Conservation (phyloP, 2,888 invertebrate genomes). For the Campoletis raptor region DNA sequence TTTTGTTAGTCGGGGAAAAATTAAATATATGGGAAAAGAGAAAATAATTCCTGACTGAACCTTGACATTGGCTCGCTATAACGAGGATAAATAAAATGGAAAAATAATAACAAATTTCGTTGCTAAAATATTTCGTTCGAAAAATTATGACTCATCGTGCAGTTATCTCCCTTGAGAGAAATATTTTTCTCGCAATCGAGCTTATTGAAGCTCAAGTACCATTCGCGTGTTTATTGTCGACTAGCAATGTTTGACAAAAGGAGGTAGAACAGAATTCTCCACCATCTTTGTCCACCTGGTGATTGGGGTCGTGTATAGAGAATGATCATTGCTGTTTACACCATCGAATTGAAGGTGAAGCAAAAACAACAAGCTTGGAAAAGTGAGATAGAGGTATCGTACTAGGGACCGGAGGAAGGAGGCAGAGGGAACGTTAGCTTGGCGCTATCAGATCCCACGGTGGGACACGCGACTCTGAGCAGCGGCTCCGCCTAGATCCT, state of each 20-base stretch:
- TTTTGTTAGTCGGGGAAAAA: slow-evolving; percentile 37
- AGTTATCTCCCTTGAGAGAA: not conserved
- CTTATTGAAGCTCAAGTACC: not conserved
- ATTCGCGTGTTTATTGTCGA: slow-evolving; percentile 68
- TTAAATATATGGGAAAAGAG: slow-evolving; percentile 33
- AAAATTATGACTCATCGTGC: not conserved
- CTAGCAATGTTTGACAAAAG: slow-evolving; percentile 77
- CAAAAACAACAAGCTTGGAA: slow-evolving; percentile 53
- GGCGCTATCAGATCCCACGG: slow-evolving; percentile 82
- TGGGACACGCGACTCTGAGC: slow-evolving; percentile 83
- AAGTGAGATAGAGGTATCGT: slow-evolving; percentile 65
- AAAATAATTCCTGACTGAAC: slow-evolving; percentile 30
- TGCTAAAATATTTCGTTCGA: not conserved
- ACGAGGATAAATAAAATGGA: not conserved
- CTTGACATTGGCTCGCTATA: slow-evolving; percentile 10
- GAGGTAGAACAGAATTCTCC: slow-evolving; percentile 52
- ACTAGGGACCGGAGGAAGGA: slow-evolving; percentile 37
- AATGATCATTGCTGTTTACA: slow-evolving; percentile 54
- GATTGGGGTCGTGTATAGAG: slow-evolving; percentile 80
- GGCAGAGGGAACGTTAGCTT: slow-evolving; percentile 72
- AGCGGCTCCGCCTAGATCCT: slow-evolving; percentile 77
- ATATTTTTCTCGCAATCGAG: not conserved
- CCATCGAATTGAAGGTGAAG: slow-evolving; percentile 38
- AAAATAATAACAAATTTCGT: not conserved
- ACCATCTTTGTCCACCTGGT: slow-evolving; percentile 41